phyloP scores from a whole-genome alignment of 2,797 vertebrate genomes.

The Notolepis coatsorum region DNA sequence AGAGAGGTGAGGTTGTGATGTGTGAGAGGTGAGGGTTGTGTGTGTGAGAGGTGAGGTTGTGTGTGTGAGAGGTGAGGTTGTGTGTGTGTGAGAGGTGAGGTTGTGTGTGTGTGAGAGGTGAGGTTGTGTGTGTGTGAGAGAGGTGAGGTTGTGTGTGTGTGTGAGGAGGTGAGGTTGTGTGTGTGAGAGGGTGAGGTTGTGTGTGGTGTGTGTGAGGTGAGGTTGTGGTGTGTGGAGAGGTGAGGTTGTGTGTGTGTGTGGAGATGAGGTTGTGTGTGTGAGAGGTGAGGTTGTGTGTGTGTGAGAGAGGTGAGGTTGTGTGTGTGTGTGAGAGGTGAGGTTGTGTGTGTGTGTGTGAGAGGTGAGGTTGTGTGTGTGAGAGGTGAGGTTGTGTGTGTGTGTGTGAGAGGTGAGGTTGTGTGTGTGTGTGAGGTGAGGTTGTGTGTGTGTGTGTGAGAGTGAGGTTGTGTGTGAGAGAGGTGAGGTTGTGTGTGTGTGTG shows the following conservation, averaged over 20 bases:
- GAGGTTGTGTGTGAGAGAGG: slow-evolving; percentile 52
- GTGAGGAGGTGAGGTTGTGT: slow-evolving; percentile 79
- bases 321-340: slow-evolving; percentile 81
- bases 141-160: slow-evolving; percentile 76
- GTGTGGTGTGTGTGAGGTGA: slow-evolving; percentile 48
- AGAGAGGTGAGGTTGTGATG: slow-evolving; percentile 80
- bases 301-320: slow-evolving; percentile 80
- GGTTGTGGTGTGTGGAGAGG: slow-evolving; percentile 70
- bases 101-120: slow-evolving; percentile 70
- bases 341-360: slow-evolving; percentile 57
- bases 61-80: slow-evolving; percentile 33
- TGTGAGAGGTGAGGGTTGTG: slow-evolving; percentile 31
- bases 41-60: slow-evolving; percentile 81
- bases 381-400: slow-evolving; percentile 39
- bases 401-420: slow-evolving; percentile 80
- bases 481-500: slow-evolving; percentile 76
- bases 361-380: slow-evolving; percentile 73
- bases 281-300: slow-evolving; percentile 40
- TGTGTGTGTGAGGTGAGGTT: slow-evolving; percentile 79
- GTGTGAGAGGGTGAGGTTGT: slow-evolving; percentile 73
- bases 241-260: slow-evolving; percentile 47
- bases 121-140: no score
- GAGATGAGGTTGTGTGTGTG: slow-evolving; percentile 76
- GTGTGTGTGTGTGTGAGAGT: slow-evolving; percentile 77
- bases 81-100: slow-evolving; percentile 29